Conservation (phyloP, 2,797 vertebrate genomes). For the Delichon dasypus region DNA sequence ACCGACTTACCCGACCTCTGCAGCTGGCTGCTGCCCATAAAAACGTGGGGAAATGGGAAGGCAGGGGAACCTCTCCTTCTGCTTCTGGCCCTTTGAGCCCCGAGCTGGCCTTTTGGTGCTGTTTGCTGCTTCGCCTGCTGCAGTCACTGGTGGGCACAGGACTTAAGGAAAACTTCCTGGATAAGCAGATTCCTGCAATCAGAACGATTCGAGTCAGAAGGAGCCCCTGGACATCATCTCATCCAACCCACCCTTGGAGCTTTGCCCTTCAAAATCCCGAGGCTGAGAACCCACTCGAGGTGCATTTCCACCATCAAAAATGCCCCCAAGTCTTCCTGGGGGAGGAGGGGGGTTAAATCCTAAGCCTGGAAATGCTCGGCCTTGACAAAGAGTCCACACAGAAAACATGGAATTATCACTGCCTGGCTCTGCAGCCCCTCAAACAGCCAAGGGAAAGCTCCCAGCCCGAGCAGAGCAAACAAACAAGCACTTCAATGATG, state of each 20-base stretch:
- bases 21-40: neutral
- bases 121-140: neutral
- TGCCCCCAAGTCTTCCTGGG: neutral
- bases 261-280: neutral
- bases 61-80: neutral
- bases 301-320: neutral
- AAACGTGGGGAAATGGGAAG: neutral
- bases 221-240: neutral
- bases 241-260: neutral
- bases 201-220: neutral
- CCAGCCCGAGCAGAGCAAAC: neutral
- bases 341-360: neutral
- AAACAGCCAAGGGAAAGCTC: neutral
- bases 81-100: neutral
- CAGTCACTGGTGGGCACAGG: accelerated
- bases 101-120: neutral
- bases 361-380: neutral
- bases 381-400: neutral
- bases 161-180: neutral
- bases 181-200: neutral
- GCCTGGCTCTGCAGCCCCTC: neutral
- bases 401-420: neutral
- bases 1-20: neutral
- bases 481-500: neutral
- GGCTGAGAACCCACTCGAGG: neutral